phyloP scores from a whole-genome alignment of 2,888 invertebrate species.

The Lasioglossum pauxillum region DNA sequence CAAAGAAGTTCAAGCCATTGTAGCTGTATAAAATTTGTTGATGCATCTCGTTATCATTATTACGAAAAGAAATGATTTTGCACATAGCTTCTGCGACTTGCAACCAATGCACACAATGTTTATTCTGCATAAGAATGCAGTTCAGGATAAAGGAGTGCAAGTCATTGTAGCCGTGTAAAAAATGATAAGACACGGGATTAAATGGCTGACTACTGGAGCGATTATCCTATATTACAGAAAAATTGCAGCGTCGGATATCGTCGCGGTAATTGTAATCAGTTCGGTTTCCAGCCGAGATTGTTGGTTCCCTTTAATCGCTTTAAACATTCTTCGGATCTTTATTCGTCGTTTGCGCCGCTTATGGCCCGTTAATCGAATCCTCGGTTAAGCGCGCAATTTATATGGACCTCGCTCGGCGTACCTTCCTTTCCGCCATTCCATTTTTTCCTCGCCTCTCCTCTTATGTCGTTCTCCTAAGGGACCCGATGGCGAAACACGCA shows the following conservation, averaged over 20 bases:
- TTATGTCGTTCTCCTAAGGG: slow-evolving; percentile 14
- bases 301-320: slow-evolving; percentile 17
- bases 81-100: no score
- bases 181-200: background rate
- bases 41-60: background rate
- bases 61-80: no score
- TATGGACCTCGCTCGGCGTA: slow-evolving; percentile 23
- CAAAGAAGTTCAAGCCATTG: background rate
- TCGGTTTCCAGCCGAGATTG: background rate
- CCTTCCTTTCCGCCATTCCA: slow-evolving; percentile 18
- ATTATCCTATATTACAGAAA: background rate
- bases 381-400: slow-evolving; percentile 46
- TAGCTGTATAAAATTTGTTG: no score
- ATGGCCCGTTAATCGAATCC: slow-evolving; percentile 51
- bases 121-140: no score
- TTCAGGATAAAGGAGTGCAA: background rate
- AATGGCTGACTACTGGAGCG: background rate
- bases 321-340: slow-evolving; percentile 31
- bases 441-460: slow-evolving; percentile 29
- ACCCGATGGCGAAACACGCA: slow-evolving; percentile 38
- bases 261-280: background rate
- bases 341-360: slow-evolving; percentile 26
- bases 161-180: background rate
- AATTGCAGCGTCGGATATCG: background rate
- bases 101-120: no score